phyloP scores from a whole-genome alignment of 2,113 vertebrate genomes.

The Tachycineta bicolor region DNA sequence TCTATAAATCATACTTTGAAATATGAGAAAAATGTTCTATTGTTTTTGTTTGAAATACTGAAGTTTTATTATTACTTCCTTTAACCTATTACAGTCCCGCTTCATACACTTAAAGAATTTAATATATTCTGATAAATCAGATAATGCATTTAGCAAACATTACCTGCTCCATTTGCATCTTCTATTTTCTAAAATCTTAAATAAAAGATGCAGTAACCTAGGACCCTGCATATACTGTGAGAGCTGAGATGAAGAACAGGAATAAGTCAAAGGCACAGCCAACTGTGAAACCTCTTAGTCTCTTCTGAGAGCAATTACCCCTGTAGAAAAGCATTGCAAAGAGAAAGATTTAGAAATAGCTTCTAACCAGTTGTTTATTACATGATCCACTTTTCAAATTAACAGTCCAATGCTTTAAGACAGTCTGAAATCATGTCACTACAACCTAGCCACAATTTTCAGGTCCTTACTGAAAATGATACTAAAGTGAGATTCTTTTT shows the following conservation, averaged over 20 bases:
- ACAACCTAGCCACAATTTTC: background rate
- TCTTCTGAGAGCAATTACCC: background rate
- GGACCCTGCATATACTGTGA: background rate
- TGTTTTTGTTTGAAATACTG: background rate
- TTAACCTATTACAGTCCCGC: background rate
- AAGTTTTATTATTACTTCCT: background rate
- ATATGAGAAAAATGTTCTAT: background rate
- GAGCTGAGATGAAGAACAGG: background rate
- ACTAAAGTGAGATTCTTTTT: background rate
- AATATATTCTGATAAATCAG: background rate
- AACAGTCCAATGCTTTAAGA: background rate
- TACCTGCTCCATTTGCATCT: background rate
- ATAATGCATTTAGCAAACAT: background rate
- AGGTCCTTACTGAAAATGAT: background rate
- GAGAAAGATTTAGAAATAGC: background rate
- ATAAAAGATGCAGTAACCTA: background rate
- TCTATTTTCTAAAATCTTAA: background rate
- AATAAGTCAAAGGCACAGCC: background rate
- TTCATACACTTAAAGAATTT: background rate
- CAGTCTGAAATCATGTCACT: background rate
- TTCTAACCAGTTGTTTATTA: background rate
- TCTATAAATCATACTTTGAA: background rate
- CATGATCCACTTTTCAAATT: background rate
- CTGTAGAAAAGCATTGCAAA: constrained; percentile 9
- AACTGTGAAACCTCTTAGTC: background rate